Base-by-base conservation (phyloP, 2,113 vertebrate genomes). In the Agapornis roseicollis region DNA sequence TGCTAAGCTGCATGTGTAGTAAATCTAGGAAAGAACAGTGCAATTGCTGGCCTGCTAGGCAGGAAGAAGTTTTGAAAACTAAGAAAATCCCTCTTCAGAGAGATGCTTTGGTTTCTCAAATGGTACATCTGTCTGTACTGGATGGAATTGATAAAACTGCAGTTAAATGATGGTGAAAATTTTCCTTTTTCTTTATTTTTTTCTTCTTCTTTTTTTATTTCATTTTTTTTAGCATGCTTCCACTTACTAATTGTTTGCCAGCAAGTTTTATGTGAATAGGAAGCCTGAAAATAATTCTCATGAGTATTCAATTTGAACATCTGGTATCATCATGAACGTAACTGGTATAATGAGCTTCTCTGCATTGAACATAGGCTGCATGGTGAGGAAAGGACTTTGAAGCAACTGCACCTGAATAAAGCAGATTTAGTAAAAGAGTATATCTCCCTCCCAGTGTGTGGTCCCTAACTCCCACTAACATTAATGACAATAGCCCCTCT, bases 251-350 rank as follows among this genome's bases (percentile, higher is more conserved):
- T 89, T 86, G 64, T 83, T 93, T 1, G 0, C 55, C 68, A 90
- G 46, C 60, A 96, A 90, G 64, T 90, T 80, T 86, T 71, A 46
- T 93, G 50, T 94, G 79, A 96, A 80, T 90, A 94, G 68, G 35
- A 91, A 91, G 74, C 39, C 79, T 93, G 71, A 88, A 91, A 94
- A 94, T 91, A 97, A 91, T 93, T 93, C 72, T 85, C 64, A 25
- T 86, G 85, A 84, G 88, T 73, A 83, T 90, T 93, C 63, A 88
- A 1, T 93, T 80, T 91, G 88, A 96, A 94, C 95, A 96, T 96
- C 94, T 97, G 95, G 82, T 83, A n/a, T 86, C 91, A 95, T 93
- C 92, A 55, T 90, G 85, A 94, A 41, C 49, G 56, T 94, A 88
- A 81, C 88, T 80, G 68, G 16, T 90, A 73, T 95, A 94, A 96